A percentile compares a stretch with the other conserved stretches of the same genome.
phyloP scores from a whole-genome alignment of 2,113 vertebrate genomes.

The Neomonachus schauinslandi region DNA sequence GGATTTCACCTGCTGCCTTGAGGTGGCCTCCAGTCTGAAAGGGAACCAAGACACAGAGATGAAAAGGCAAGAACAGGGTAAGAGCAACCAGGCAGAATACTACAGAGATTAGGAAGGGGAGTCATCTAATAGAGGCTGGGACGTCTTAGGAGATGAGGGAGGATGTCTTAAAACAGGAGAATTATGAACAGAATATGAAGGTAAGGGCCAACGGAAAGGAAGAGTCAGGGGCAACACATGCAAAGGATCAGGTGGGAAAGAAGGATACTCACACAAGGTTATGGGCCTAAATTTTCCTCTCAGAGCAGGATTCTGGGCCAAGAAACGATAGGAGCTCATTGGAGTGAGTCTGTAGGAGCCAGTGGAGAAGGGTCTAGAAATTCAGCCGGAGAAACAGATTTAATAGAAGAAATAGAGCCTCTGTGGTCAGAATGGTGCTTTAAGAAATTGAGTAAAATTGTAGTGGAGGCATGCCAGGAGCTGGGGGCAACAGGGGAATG shows the following conservation, averaged over 20 bases:
- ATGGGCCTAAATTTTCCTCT: neutral
- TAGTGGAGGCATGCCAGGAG: neutral
- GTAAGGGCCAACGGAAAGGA: neutral
- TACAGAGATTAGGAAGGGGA: neutral
- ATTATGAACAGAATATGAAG: neutral
- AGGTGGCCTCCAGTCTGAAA: neutral
- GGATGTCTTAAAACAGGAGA: neutral
- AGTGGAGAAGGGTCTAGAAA: slow-evolving; percentile 8
- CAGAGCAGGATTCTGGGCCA: neutral
- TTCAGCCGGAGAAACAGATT: neutral
- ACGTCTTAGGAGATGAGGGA: neutral
- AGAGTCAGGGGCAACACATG: neutral
- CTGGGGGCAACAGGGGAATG: neutral
- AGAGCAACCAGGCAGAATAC: neutral
- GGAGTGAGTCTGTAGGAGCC: neutral
- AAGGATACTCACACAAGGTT: neutral
- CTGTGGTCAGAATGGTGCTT: neutral
- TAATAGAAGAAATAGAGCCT: neutral
- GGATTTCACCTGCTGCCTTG: neutral
- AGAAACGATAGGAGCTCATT: neutral
- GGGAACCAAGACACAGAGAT: neutral
- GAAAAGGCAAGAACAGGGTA: neutral
- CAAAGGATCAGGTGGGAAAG: neutral
- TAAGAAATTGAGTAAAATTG: neutral
- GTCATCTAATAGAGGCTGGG: neutral